Evolutionary conservation across 2,797 vertebrate species (phyloP).

Genomic region (Rousettus madagascariensis): DNA sequence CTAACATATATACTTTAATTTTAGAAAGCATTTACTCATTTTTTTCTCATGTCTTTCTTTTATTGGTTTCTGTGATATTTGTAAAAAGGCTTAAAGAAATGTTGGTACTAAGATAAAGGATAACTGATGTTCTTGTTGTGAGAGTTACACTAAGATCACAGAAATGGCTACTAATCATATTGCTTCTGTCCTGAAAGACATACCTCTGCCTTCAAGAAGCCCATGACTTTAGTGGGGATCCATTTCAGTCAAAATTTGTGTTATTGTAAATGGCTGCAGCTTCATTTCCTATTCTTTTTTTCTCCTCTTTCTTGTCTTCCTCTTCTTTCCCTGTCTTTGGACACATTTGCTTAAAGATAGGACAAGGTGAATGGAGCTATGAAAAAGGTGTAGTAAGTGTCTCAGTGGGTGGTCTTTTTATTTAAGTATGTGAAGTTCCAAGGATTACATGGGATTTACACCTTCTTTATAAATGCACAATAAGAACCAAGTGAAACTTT

Average conservation of each 20-base stretch:
- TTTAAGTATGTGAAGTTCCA: neutral
- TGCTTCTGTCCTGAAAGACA: neutral
- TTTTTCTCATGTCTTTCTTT: slow-evolving; percentile 5
- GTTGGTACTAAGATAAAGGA: neutral
- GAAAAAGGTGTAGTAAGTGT: neutral
- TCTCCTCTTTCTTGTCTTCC: neutral
- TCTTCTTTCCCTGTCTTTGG: neutral
- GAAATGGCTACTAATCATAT: neutral
- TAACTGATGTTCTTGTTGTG: neutral
- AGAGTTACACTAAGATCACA: neutral
- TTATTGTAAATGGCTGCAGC: neutral
- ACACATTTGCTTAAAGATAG: neutral
- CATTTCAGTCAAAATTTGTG: neutral
- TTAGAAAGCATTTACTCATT: neutral
- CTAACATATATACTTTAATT: slow-evolving; percentile 9
- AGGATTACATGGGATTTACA: neutral
- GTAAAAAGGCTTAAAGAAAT: slow-evolving; percentile 29
- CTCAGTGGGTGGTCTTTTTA: neutral
- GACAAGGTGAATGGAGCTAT: neutral
- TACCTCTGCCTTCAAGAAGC: neutral
- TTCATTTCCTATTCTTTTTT: neutral
- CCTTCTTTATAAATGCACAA: neutral
- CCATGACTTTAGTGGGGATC: neutral
- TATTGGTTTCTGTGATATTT: slow-evolving; percentile 16
- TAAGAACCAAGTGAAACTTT: neutral